Evolutionary conservation across 1,140 invertebrate genomes (phyloP).

Genomic region (Nymphalis io): DNA sequence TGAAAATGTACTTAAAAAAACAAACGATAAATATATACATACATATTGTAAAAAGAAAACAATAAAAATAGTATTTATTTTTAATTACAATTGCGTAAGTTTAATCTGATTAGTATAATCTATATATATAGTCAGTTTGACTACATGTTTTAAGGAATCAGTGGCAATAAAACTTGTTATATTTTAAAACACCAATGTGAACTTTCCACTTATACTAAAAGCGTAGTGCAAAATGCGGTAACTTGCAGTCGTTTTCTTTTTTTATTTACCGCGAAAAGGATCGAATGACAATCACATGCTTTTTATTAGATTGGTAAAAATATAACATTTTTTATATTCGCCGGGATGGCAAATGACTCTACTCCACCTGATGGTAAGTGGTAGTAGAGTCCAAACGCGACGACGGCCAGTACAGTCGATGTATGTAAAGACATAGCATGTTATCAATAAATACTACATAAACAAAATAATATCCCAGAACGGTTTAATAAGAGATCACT

Average conservation of each 20-base stretch:
- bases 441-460: not conserved
- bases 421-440: not conserved
- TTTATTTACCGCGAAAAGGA: not conserved
- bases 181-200: not conserved
- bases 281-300: not conserved
- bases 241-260: not conserved
- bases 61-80: not conserved
- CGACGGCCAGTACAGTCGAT: too few relatives aligned
- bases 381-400: too few relatives aligned
- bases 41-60: not conserved
- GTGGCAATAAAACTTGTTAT: not conserved
- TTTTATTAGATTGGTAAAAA: too few relatives aligned
- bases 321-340: too few relatives aligned
- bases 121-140: not conserved
- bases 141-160: not conserved
- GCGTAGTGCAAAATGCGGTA: not conserved
- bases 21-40: not conserved
- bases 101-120: too few relatives aligned
- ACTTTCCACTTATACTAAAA: constrained; percentile 2
- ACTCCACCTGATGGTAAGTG: too few relatives aligned
- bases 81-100: too few relatives aligned
- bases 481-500: constrained; percentile 3
- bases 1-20: not conserved
- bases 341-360: too few relatives aligned
- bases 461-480: not conserved